Evolutionary conservation across 2,113 vertebrate genomes (phyloP).

Genomic region (rabbit (Oryctolagus cuniculus)): DNA sequence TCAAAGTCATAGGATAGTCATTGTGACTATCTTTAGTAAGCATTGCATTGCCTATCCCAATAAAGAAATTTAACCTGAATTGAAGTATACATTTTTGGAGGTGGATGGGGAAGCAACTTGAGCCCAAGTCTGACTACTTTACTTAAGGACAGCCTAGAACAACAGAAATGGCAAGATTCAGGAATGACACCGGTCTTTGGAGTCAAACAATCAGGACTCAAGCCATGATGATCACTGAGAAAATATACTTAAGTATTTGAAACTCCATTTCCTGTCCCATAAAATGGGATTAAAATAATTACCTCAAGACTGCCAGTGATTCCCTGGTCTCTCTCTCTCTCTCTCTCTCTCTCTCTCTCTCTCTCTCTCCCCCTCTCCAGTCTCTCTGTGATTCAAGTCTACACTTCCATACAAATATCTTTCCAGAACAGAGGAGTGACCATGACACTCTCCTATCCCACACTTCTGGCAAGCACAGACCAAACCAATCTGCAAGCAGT

Average conservation of each 20-base stretch:
- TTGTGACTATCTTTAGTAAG: neutral
- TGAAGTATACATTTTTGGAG: neutral
- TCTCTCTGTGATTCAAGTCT: neutral
- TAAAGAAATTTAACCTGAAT: neutral
- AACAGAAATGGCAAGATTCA: neutral
- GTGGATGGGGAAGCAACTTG: neutral
- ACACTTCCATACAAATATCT: neutral
- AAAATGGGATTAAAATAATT: slow-evolving; percentile 29
- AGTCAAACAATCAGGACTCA: neutral
- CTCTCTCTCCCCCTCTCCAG: no score
- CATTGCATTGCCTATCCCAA: neutral
- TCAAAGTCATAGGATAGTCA: neutral
- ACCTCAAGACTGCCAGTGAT: neutral
- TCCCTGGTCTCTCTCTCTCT: neutral
- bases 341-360: no score
- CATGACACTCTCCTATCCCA: neutral
- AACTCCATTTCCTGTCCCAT: neutral
- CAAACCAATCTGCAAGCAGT: neutral
- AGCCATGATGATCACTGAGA: neutral
- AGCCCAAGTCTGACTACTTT: neutral
- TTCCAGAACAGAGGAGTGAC: neutral
- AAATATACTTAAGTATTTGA: neutral
- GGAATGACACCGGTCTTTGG: neutral
- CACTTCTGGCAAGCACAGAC: neutral
- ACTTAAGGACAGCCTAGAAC: neutral